A percentile compares a stretch with the other conserved stretches of the same genome.
phyloP scores from a whole-genome alignment of 1,140 invertebrate genomes.

The Penaeus japonicus region DNA sequence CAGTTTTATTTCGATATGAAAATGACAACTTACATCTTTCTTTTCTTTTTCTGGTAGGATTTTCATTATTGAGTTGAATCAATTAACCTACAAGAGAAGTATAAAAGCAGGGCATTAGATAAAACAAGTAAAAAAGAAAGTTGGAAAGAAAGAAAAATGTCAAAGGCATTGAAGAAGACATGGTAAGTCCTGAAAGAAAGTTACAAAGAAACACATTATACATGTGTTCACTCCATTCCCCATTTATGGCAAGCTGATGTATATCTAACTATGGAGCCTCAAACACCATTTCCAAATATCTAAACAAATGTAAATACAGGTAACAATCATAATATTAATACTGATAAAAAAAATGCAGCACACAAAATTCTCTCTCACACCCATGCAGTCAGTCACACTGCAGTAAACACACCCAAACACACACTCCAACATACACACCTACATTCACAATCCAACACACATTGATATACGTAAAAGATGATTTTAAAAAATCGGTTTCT shows the following conservation, averaged over 20 bases:
- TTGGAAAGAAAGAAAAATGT: neutral
- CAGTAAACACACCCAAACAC: neutral
- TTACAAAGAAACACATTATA: too few species aligned
- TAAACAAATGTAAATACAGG: too few species aligned
- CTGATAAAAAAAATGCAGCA: too few species aligned
- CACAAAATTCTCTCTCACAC: neutral
- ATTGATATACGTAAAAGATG: too few species aligned
- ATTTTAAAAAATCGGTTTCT: too few species aligned
- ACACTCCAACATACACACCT: neutral
- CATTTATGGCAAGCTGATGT: too few species aligned
- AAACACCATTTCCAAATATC: too few species aligned
- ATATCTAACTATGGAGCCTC: too few species aligned
- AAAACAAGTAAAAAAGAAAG: neutral
- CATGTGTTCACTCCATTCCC: too few species aligned
- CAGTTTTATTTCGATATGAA: neutral
- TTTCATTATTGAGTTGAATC: constrained; percentile 13
- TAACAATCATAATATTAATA: too few species aligned
- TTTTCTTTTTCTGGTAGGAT: neutral
- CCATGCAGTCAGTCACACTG: neutral
- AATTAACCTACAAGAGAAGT: constrained; percentile 26
- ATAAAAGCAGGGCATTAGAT: constrained; percentile 9
- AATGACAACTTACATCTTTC: constrained; percentile 9
- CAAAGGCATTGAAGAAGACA: too few species aligned
- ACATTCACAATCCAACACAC: neutral
- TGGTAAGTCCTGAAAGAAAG: too few species aligned